Evolutionary conservation across 1,140 invertebrate genomes (phyloP).

Genomic region (Drosophila carrolli): DNA sequence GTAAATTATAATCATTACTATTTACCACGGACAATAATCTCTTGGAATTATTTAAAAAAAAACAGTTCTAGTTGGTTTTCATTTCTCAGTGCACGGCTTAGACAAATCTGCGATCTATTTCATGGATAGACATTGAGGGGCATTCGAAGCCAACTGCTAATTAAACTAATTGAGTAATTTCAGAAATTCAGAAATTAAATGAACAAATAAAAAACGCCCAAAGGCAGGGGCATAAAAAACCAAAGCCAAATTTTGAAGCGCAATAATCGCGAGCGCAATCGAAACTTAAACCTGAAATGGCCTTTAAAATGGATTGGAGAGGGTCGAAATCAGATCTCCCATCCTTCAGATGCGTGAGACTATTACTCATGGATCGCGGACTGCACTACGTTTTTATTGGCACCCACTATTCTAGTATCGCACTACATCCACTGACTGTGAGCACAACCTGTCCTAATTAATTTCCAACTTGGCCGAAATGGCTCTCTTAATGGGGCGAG

Average conservation of each 20-base stretch:
- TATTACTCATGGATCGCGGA: conserved; percentile 38
- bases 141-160: conserved; percentile 69
- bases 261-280: conserved; percentile 61
- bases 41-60: background rate
- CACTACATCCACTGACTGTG: background rate
- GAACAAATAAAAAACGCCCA: conserved; percentile 66
- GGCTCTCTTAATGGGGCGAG: conserved; percentile 66
- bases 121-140: conserved; percentile 52
- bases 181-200: conserved; percentile 75
- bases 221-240: conserved; percentile 36
- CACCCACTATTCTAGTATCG: conserved; percentile 35
- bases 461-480: conserved; percentile 70
- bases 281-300: conserved; percentile 58
- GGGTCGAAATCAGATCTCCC: background rate
- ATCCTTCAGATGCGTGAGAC: conserved; percentile 31
- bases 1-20: too few relatives aligned
- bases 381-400: conserved; percentile 52
- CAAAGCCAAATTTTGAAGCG: conserved; percentile 33
- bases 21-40: too few relatives aligned
- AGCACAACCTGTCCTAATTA: conserved; percentile 77
- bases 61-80: background rate
- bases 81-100: conserved; percentile 24
- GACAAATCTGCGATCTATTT: conserved; percentile 60
- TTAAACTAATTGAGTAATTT: conserved; percentile 83
- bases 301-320: conserved; percentile 26